Base-by-base conservation (phyloP, 2,113 vertebrate species). In the Perca fluviatilis region DNA sequence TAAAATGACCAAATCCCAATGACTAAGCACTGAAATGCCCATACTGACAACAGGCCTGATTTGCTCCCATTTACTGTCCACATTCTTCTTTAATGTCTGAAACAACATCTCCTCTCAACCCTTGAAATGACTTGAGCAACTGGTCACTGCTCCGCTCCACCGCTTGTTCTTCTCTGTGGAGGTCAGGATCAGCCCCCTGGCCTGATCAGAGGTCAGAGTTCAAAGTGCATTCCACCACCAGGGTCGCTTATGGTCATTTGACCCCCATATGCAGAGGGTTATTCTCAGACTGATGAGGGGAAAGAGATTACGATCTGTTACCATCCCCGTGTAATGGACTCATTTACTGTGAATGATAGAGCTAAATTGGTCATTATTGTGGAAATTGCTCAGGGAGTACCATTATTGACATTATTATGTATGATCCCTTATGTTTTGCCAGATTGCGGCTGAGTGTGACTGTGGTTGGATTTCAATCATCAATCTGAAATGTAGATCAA, bases 121-220 rank as follows among this genome's bases (percentile, higher is more conserved):
- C 78, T 77, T 73, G 40, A 91, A 90, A 77, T 79, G 84, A 89
- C 83, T 79, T n/a, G 66, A 90, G 79, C 94, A 94, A 93, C 92
- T 92, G 92, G 82, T 82, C 53, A 36, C 40, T 46, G 36, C 71
- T 61, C 49, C 4, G 18, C 75, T 85, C 43, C 70, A n/a, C 11
- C 2, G 58, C 74, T 64, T 19, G 64, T 68, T 79, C 50, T 27
- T 27, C 85, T 49, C 57, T 66, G 61, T 62, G 69, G 82, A 78
- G 86, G 89, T 83, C 83, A 91, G 83, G 68, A 85, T 82, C 85
- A 68, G 73, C 73, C 76, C 70, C 63, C 36, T 9, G 54, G 56
- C 68, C 85, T 46, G 53, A 70, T 49, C 53, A 56, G 33, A 82
- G 92, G 92, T 92, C 90, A 92, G 54, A 89, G 92, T 53, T 92